These are phyloP conservation scores for Listronotus oregonensis DNA, from an alignment of 1,140 invertebrate species.

Conservation along the genomic window DNA sequence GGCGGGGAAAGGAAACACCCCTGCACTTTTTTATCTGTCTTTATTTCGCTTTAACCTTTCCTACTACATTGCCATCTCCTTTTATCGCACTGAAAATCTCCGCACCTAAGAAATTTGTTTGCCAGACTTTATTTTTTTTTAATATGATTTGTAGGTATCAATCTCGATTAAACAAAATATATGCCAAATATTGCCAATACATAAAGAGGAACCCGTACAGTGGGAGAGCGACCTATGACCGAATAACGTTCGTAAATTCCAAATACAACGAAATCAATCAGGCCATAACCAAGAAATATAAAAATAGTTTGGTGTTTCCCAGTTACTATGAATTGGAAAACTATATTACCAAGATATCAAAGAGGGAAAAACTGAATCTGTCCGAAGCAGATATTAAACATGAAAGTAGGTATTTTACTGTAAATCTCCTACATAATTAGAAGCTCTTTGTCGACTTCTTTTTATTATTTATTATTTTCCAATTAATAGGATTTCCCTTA, in stretches of 20 bases:
- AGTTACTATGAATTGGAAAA: conserved; percentile 64
- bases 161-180: conserved; percentile 51
- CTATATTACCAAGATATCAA: conserved; percentile 57
- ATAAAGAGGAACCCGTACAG: conserved; percentile 60
- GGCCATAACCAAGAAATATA: conserved; percentile 60
- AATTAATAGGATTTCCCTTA: too few relatives aligned
- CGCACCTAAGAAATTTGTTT: too few relatives aligned
- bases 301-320: conserved; percentile 59
- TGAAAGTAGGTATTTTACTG: conserved; percentile 55
- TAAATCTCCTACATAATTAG: background rate
- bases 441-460: too few relatives aligned
- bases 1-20: too few relatives aligned
- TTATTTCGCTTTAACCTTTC: too few relatives aligned
- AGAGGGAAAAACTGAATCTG: conserved; percentile 55
- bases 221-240: conserved; percentile 56
- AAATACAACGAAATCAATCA: conserved; percentile 60
- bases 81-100: too few relatives aligned
- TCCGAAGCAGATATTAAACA: conserved; percentile 52
- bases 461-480: too few relatives aligned
- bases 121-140: too few relatives aligned
- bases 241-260: conserved; percentile 56
- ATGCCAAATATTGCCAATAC: conserved; percentile 60
- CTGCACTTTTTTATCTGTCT: too few relatives aligned
- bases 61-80: too few relatives aligned
- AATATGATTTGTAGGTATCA: conserved; percentile 47